Conservation (phyloP, 2,888 invertebrate genomes). For the Euclidia mi region DNA sequence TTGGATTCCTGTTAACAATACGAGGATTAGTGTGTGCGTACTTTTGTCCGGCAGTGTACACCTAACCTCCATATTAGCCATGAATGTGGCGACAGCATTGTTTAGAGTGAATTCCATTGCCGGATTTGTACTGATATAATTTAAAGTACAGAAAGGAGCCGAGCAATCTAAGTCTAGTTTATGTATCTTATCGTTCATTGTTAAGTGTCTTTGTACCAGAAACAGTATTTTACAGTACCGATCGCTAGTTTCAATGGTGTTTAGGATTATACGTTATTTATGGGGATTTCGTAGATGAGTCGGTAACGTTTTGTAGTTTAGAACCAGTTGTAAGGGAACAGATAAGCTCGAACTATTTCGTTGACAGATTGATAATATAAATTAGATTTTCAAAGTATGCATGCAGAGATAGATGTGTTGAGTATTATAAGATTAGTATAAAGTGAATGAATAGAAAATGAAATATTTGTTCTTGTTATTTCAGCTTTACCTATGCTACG, state of each 20-base stretch:
- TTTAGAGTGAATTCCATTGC: slow-evolving; percentile 35
- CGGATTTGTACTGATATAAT: slow-evolving; percentile 21
- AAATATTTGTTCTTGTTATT: too few species aligned
- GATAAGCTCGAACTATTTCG: slow-evolving; percentile 57
- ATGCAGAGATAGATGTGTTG: slow-evolving; percentile 1
- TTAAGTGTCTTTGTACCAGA: slow-evolving; percentile 43
- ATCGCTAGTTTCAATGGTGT: slow-evolving; percentile 72
- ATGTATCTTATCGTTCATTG: slow-evolving; percentile 22
- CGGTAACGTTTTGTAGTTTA: slow-evolving; percentile 67
- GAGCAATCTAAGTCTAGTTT: slow-evolving; percentile 55
- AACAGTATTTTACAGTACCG: slow-evolving; percentile 74
- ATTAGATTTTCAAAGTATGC: slow-evolving; percentile 46
- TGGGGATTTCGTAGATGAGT: slow-evolving; percentile 71
- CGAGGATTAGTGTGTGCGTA: slow-evolving; percentile 80
- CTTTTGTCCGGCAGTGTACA: slow-evolving; percentile 76
- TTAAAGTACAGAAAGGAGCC: slow-evolving; percentile 14
- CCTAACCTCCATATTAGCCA: slow-evolving; percentile 32
- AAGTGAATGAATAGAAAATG: background rate
- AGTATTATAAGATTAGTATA: background rate
- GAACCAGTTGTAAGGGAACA: slow-evolving; percentile 54
- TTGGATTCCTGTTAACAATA: slow-evolving; percentile 88
- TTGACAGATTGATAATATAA: slow-evolving; percentile 62
- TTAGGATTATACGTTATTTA: slow-evolving; percentile 82
- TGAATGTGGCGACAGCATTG: slow-evolving; percentile 34
- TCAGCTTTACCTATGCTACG: too few species aligned